Percentiles rank a stretch among this genome's conserved stretches.
These are phyloP conservation scores for Nephrotoma guestfalica DNA, from an alignment of 2,888 invertebrate genomes.

Conservation along the genomic window DNA sequence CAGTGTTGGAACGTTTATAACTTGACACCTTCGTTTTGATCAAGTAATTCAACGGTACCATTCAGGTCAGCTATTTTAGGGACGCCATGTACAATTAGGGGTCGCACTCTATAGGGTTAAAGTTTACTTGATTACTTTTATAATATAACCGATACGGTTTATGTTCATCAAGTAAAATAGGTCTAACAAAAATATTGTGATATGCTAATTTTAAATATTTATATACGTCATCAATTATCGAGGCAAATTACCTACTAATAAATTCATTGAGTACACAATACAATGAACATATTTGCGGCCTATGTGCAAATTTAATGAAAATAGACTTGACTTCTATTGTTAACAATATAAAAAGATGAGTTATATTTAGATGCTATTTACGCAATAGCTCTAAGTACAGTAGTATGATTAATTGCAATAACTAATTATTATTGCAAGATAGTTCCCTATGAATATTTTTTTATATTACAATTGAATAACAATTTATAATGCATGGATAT, in stretches of 20 bases:
- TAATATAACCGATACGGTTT: too few species aligned
- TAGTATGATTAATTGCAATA: neutral
- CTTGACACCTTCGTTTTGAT: too few species aligned
- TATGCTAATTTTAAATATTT: slow-evolving; percentile 7
- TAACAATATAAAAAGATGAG: neutral
- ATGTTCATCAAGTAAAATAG: too few species aligned
- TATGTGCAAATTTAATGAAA: neutral
- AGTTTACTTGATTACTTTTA: too few species aligned
- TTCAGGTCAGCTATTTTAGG: too few species aligned
- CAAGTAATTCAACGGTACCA: too few species aligned
- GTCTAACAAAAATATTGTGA: neutral
- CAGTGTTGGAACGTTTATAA: too few species aligned
- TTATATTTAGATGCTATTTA: neutral
- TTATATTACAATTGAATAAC: too few species aligned
- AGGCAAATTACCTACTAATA: neutral
- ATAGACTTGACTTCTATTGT: neutral
- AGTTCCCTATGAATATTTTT: too few species aligned
- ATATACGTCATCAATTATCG: neutral
- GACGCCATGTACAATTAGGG: too few species aligned
- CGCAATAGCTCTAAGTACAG: neutral
- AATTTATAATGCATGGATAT: too few species aligned
- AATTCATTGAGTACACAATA: neutral
- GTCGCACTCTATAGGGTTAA: too few species aligned
- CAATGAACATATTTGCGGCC: neutral
- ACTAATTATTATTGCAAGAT: neutral